phyloP scores from a whole-genome alignment of 2,888 invertebrate species.

The Drosophila macrothrix region DNA sequence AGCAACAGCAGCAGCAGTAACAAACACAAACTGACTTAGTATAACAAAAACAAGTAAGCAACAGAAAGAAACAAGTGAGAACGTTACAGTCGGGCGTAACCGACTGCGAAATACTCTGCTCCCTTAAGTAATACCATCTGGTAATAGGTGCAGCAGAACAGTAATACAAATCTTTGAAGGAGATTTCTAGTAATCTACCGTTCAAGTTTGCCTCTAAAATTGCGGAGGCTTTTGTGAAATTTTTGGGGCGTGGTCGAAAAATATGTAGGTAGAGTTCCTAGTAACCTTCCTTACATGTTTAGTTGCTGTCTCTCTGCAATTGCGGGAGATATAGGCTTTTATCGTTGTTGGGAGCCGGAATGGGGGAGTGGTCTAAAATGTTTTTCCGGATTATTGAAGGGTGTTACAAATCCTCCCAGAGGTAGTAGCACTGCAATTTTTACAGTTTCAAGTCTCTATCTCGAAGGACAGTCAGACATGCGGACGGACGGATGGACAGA shows the following conservation, averaged over 20 bases:
- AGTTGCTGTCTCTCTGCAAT: not conserved
- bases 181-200: not conserved
- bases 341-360: not conserved
- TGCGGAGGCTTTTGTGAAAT: not conserved
- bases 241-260: not conserved
- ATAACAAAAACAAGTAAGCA: slow-evolving; percentile 20
- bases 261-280: no score
- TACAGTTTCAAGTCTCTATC: not conserved
- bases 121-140: not conserved
- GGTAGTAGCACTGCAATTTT: not conserved
- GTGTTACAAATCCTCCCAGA: not conserved
- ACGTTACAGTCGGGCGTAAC: not conserved
- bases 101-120: not conserved
- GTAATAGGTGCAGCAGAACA: not conserved
- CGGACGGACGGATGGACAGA: no score
- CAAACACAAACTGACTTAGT: slow-evolving; percentile 14
- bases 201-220: not conserved
- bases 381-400: not conserved
- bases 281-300: not conserved
- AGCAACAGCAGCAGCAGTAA: slow-evolving; percentile 20
- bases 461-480: not conserved
- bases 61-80: slow-evolving; percentile 5
- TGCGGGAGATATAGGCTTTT: not conserved
- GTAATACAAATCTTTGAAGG: not conserved
- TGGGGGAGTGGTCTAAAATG: not conserved